Evolutionary conservation across 2,113 vertebrate genomes (phyloP).

Genomic region (Engraulis encrasicolus): DNA sequence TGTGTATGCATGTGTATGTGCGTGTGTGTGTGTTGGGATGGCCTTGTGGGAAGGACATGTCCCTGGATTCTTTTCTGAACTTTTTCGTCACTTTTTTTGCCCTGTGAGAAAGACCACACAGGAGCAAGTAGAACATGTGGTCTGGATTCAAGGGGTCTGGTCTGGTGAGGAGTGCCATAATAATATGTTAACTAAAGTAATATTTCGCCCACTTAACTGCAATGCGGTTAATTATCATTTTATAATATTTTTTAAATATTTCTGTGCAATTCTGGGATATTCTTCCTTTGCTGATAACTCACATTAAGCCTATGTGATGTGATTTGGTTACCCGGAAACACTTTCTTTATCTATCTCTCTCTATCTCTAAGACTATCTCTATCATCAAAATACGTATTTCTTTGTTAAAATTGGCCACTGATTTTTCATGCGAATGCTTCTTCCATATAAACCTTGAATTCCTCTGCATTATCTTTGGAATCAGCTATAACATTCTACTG

Average conservation of each 20-base stretch:
- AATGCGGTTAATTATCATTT: too few relatives aligned
- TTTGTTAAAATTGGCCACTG: background rate
- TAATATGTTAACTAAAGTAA: background rate
- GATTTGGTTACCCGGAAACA: too few relatives aligned
- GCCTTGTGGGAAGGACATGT: slow-evolving; percentile 52
- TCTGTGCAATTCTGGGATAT: too few relatives aligned
- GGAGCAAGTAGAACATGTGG: background rate
- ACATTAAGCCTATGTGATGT: too few relatives aligned
- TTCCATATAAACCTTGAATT: background rate
- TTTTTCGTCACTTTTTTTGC: background rate
- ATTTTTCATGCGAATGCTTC: background rate
- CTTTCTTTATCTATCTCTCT: too few relatives aligned
- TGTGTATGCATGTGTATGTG: too few relatives aligned
- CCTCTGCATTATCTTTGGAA: background rate
- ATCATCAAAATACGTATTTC: too few relatives aligned
- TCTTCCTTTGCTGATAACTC: too few relatives aligned
- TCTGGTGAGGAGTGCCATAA: background rate
- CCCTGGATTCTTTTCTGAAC: slow-evolving; percentile 8
- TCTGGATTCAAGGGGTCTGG: background rate
- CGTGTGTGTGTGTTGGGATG: slow-evolving; percentile 50
- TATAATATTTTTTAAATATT: too few relatives aligned
- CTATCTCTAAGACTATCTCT: too few relatives aligned
- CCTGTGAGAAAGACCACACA: background rate
- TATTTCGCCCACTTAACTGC: too few relatives aligned
- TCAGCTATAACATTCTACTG: background rate